phyloP scores from a whole-genome alignment of 2,797 vertebrate genomes.

The Xyrichtys novacula region DNA sequence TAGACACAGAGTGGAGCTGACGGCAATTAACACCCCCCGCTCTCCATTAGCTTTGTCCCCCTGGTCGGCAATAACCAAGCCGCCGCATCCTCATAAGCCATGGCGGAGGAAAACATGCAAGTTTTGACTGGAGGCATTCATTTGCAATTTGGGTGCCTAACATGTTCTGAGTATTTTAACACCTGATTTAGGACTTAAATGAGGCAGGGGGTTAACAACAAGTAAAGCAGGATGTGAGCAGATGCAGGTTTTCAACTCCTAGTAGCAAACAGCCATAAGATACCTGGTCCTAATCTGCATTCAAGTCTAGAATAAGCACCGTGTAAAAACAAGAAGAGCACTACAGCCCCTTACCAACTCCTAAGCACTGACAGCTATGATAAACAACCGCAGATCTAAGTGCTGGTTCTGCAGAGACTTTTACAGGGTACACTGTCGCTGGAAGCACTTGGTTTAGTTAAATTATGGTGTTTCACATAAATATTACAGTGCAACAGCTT shows the following conservation, averaged over 20 bases:
- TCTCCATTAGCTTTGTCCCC: not conserved
- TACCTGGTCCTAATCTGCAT: slow-evolving; percentile 60
- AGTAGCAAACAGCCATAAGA: slow-evolving; percentile 4
- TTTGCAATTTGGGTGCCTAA: slow-evolving; percentile 32
- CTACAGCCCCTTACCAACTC: slow-evolving; percentile 11
- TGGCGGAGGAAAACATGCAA: slow-evolving; percentile 22
- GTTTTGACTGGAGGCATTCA: slow-evolving; percentile 19
- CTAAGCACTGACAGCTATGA: not conserved
- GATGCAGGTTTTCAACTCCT: slow-evolving; percentile 21
- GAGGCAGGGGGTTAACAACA: not conserved
- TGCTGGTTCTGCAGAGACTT: slow-evolving; percentile 11
- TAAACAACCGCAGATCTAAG: slow-evolving; percentile 32
- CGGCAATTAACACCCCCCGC: slow-evolving; percentile 34
- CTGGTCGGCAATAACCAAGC: slow-evolving; percentile 42
- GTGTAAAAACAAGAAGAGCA: slow-evolving; percentile 36
- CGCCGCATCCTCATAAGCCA: slow-evolving; percentile 45
- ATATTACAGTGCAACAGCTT: too few species aligned
- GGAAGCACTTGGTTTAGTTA: not conserved
- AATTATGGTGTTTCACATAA: not conserved
- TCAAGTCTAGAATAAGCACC: slow-evolving; percentile 30
- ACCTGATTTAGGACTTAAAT: slow-evolving; percentile 21
- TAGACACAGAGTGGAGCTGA: slow-evolving; percentile 28
- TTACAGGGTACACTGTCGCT: not conserved
- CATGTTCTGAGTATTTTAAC: not conserved
- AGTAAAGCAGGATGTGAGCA: slow-evolving; percentile 6